These are phyloP conservation scores for Echeneis naucrates DNA, from an alignment of 2,797 vertebrate species.

Conservation along the genomic window DNA sequence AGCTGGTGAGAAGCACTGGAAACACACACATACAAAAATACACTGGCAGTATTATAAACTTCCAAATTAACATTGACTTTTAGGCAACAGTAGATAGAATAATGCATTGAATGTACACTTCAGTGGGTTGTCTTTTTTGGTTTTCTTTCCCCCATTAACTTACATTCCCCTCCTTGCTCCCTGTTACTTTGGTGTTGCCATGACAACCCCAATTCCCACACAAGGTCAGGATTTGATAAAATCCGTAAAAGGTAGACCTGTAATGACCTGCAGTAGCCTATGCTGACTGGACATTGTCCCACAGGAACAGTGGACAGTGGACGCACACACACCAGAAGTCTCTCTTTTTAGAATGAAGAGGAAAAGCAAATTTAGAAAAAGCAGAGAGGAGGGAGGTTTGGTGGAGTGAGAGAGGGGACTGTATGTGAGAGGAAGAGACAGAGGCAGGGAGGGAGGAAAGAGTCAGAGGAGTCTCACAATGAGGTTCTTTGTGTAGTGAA, in stretches of 20 bases:
- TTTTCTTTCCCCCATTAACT: background rate
- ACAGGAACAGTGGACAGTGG: constrained; percentile 50
- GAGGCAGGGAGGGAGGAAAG: constrained; percentile 58
- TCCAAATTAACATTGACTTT: no score
- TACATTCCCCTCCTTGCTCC: no score
- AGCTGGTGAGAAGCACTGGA: constrained; percentile 83
- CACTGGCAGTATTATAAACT: background rate
- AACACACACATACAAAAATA: background rate
- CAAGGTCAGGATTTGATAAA: constrained; percentile 10
- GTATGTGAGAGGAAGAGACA: constrained; percentile 61
- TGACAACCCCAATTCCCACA: background rate
- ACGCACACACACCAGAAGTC: constrained; percentile 26
- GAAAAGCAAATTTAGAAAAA: constrained; percentile 45
- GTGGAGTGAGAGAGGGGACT: constrained; percentile 34
- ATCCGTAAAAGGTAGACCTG: constrained; percentile 10
- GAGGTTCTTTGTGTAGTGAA: constrained; percentile 80
- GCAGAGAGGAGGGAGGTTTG: constrained; percentile 33
- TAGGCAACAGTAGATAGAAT: no score
- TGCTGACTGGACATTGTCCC: constrained; percentile 43
- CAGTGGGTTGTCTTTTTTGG: no score
- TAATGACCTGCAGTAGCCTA: constrained; percentile 70
- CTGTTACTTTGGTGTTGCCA: background rate
- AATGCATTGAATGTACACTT: background rate
- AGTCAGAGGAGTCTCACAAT: constrained; percentile 75
- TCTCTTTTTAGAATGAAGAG: constrained; percentile 52